Percentiles rank a stretch among this genome's conserved stretches.
Evolutionary conservation across 2,888 invertebrate genomes (phyloP).

Genomic region (Ommatoiulus sabulosus): DNA sequence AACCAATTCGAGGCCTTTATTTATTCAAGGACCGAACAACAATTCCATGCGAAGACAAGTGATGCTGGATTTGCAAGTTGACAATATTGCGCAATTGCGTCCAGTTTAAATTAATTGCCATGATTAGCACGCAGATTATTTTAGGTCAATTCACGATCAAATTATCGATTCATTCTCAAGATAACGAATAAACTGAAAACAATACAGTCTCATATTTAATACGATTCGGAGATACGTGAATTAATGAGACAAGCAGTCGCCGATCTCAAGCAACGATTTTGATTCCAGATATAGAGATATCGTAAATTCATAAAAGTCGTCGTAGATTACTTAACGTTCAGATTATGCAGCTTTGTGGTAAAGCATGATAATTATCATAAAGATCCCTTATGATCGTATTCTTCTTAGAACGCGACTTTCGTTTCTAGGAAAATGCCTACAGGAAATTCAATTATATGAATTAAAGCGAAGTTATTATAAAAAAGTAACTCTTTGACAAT

Average conservation of each 20-base stretch:
- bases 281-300: no score
- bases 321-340: no score
- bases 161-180: background rate
- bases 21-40: background rate
- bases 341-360: no score
- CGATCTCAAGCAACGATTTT: background rate
- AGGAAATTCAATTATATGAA: no score
- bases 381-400: no score
- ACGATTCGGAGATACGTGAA: background rate
- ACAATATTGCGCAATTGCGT: background rate
- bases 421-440: no score
- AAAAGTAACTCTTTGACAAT: no score
- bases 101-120: background rate
- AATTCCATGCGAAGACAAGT: background rate
- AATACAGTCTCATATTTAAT: background rate
- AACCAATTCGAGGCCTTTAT: constrained; percentile 23
- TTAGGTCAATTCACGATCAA: background rate
- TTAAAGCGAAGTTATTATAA: no score
- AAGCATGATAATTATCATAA: no score
- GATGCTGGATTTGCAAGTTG: background rate
- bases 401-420: no score
- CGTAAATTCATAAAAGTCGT: no score
- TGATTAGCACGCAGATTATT: background rate
- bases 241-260: no score
- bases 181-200: background rate